Conservation (phyloP, 2,113 vertebrate genomes). For the Nyctibius bracteatus region DNA sequence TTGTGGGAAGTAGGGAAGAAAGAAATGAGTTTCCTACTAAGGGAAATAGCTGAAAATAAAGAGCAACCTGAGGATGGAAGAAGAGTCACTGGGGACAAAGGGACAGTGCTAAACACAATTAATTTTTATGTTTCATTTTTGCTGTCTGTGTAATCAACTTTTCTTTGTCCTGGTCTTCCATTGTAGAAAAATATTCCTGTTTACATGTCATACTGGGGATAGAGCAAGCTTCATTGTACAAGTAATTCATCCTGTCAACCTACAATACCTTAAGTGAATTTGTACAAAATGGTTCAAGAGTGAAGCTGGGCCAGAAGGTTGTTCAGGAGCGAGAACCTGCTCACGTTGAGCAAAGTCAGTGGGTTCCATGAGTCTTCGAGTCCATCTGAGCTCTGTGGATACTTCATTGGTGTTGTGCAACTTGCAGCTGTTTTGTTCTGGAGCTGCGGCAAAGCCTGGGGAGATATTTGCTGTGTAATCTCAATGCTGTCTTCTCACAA, state of each 20-base stretch:
- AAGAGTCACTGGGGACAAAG: not conserved
- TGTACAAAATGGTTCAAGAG: accelerated
- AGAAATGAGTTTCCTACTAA: not conserved
- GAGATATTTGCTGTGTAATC: not conserved
- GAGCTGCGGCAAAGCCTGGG: not conserved
- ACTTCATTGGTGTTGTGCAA: not conserved
- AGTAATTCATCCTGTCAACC: not conserved
- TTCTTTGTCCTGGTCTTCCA: not conserved
- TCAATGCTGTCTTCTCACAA: not conserved
- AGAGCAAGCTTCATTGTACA: not conserved
- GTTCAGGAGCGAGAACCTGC: not conserved
- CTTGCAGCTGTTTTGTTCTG: not conserved
- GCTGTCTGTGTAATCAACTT: not conserved
- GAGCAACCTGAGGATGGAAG: not conserved
- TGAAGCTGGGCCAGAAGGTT: not conserved
- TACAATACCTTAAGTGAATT: not conserved
- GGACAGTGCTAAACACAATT: not conserved
- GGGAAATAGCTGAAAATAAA: not conserved
- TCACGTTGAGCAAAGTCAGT: not conserved
- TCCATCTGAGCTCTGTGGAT: not conserved
- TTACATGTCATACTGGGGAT: not conserved
- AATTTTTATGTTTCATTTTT: not conserved
- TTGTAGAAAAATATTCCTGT: not conserved
- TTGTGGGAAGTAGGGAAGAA: not conserved
- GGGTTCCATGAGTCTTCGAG: not conserved